phyloP scores from a whole-genome alignment of 2,797 vertebrate genomes.

The Cirrhinus mrigala region DNA sequence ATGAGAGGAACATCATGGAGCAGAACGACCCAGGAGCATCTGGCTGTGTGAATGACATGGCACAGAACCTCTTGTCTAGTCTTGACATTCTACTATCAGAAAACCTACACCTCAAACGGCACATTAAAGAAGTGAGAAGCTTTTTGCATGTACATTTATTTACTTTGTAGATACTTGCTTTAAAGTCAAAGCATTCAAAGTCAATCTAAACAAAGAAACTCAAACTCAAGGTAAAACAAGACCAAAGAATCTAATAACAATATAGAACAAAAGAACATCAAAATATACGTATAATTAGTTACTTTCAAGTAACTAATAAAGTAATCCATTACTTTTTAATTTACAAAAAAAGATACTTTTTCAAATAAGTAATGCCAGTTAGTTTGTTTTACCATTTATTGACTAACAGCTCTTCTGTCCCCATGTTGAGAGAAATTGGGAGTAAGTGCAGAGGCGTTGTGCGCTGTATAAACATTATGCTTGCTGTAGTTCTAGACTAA shows the following conservation, averaged over 20 bases:
- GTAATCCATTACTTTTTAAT: no score
- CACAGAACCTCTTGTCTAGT: slow-evolving; percentile 71
- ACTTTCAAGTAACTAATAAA: no score
- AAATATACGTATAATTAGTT: no score
- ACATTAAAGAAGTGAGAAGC: slow-evolving; percentile 82
- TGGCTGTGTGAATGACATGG: slow-evolving; percentile 52
- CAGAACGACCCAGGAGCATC: slow-evolving; percentile 58
- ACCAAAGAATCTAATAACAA: neutral
- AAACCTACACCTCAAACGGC: slow-evolving; percentile 84
- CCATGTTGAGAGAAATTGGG: no score
- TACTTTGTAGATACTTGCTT: neutral
- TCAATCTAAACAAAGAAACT: neutral
- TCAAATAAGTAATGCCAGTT: no score
- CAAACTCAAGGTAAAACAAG: neutral
- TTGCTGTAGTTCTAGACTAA: no score
- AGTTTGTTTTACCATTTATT: no score
- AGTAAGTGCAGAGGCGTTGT: no score
- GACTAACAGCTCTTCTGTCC: no score
- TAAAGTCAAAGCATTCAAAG: neutral
- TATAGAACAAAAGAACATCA: no score
- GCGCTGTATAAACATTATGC: no score
- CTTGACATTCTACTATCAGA: slow-evolving; percentile 82
- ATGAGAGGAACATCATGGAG: slow-evolving; percentile 82
- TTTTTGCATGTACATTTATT: neutral
- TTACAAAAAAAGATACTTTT: no score